Evolutionary conservation across 2,797 vertebrate species (phyloP).

Genomic region (Coilia nasus): DNA sequence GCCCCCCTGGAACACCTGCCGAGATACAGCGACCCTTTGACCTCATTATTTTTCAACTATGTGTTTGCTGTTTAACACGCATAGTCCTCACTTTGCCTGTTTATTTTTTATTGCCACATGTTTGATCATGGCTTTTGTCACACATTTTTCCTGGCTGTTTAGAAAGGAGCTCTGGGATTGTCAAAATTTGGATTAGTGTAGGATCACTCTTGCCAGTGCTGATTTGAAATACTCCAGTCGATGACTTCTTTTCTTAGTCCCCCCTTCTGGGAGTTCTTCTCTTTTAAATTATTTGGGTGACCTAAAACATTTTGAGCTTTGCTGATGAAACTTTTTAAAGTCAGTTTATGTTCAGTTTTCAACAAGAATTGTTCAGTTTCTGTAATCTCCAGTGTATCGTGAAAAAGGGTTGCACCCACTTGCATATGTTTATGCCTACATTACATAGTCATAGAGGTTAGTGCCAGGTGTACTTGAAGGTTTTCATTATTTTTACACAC

Average conservation of each 20-base stretch:
- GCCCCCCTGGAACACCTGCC: conserved; percentile 63
- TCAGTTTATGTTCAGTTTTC: neutral
- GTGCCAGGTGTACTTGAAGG: neutral
- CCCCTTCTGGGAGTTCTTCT: neutral
- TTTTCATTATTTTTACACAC: neutral
- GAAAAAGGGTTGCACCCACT: neutral
- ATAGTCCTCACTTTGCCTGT: conserved; percentile 33
- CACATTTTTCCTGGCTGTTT: conserved; percentile 52
- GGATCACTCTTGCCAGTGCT: conserved; percentile 4
- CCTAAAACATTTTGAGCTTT: neutral
- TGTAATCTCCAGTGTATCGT: neutral
- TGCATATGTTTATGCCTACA: too few relatives aligned
- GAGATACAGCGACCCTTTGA: conserved; percentile 64
- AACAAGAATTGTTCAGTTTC: neutral
- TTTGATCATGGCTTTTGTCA: conserved; percentile 50
- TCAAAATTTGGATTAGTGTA: conserved; percentile 27
- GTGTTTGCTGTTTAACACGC: conserved; percentile 52
- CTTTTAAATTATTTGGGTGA: conserved; percentile 8
- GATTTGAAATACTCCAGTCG: neutral
- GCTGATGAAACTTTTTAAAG: neutral
- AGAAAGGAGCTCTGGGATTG: conserved; percentile 44
- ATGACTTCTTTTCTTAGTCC: neutral
- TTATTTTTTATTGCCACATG: conserved; percentile 52
- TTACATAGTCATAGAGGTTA: too few relatives aligned
- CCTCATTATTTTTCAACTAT: conserved; percentile 70